Percentiles rank a stretch among this genome's conserved stretches.
phyloP scores from a whole-genome alignment of 2,797 vertebrate species.

The Arrhamphus sclerolepis region DNA sequence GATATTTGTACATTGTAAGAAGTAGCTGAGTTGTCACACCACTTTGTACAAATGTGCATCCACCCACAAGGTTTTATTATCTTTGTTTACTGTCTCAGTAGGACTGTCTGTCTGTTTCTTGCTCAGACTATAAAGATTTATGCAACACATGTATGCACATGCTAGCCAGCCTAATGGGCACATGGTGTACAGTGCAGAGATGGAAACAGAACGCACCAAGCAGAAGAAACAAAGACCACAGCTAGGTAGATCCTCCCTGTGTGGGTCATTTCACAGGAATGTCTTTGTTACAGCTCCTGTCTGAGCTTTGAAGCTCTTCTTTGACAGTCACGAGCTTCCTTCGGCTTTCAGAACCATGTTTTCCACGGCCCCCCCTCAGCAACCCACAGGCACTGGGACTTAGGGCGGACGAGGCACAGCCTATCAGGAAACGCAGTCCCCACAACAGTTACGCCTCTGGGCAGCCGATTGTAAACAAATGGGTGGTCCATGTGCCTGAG shows the following conservation, averaged over 20 bases:
- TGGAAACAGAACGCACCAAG: constrained; percentile 13
- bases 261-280: constrained; percentile 53
- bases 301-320: constrained; percentile 19
- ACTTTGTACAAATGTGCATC: background rate
- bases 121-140: constrained; percentile 9
- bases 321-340: constrained; percentile 33
- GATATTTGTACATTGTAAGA: no score
- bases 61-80: background rate
- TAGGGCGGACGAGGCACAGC: constrained; percentile 32
- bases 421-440: constrained; percentile 34
- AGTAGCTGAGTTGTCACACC: no score
- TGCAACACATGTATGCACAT: constrained; percentile 27
- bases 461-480: constrained; percentile 66
- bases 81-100: background rate
- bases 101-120: background rate
- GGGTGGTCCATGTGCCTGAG: constrained; percentile 67
- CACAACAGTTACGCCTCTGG: constrained; percentile 31
- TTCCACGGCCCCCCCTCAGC: background rate
- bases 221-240: constrained; percentile 30
- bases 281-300: constrained; percentile 35
- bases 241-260: constrained; percentile 30
- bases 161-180: constrained; percentile 4
- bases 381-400: constrained; percentile 35
- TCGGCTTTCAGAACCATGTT: constrained; percentile 44
- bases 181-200: constrained; percentile 35